Conservation (phyloP, 2,888 invertebrate genomes). For the Phyto melanocephala region DNA sequence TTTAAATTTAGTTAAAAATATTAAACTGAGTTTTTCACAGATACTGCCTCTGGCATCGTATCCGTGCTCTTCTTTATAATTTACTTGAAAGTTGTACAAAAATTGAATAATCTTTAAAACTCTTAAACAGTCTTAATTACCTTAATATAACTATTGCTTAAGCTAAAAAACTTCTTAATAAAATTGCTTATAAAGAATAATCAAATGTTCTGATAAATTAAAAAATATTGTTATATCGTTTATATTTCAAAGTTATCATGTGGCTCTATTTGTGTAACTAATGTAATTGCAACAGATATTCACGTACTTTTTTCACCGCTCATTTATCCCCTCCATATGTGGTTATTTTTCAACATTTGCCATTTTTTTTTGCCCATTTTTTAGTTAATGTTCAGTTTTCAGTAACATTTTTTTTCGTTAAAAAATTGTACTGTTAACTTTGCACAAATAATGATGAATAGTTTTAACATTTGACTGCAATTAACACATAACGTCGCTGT, state of each 20-base stretch:
- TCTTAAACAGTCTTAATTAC: too few species aligned
- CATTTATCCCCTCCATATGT: neutral
- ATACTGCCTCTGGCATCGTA: too few species aligned
- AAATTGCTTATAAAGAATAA: too few species aligned
- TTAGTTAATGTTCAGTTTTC: neutral
- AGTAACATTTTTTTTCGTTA: neutral
- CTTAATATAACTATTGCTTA: too few species aligned
- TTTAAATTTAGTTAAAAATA: too few species aligned
- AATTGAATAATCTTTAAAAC: too few species aligned
- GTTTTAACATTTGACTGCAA: slow-evolving; percentile 57
- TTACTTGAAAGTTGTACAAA: too few species aligned
- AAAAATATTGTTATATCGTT: too few species aligned
- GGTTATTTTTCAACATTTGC: neutral
- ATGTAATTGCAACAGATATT: slow-evolving; percentile 1
- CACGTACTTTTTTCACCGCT: neutral
- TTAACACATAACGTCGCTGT: slow-evolving; percentile 45
- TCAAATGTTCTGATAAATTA: too few species aligned
- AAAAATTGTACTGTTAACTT: neutral
- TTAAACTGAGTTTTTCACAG: too few species aligned
- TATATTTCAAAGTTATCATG: slow-evolving; percentile 1
- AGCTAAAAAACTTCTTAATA: too few species aligned
- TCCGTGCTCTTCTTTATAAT: too few species aligned
- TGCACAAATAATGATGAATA: slow-evolving; percentile 20
- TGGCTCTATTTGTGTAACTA: slow-evolving; percentile 11
- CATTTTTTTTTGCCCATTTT: neutral